phyloP scores from a whole-genome alignment of 2,797 vertebrate genomes.

The Garrulus glandarius region DNA sequence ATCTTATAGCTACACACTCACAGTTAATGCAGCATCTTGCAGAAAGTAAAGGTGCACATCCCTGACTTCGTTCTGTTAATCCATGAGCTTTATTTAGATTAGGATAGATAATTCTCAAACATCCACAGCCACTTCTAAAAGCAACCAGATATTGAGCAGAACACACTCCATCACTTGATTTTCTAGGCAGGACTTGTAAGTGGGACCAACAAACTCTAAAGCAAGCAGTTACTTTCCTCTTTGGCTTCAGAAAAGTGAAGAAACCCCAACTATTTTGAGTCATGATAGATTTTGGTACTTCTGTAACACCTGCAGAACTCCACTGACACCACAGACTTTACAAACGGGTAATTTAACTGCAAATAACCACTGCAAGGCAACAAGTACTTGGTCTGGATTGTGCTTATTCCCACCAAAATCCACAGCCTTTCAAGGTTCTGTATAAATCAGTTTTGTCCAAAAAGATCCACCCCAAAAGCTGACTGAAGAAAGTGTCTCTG shows the following conservation, averaged over 20 bases:
- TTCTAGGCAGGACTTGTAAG: not conserved
- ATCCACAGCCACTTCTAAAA: not conserved
- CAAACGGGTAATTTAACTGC: not conserved
- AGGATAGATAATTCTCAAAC: not conserved
- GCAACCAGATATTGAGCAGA: not conserved
- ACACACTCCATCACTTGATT: not conserved
- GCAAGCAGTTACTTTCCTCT: not conserved
- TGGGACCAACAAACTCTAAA: not conserved
- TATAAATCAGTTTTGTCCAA: slow-evolving; percentile 5
- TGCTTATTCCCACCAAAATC: not conserved
- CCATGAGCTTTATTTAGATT: not conserved
- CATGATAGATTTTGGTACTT: not conserved
- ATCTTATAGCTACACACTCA: not conserved
- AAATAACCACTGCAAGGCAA: not conserved
- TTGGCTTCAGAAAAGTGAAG: not conserved
- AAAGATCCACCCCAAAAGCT: not conserved
- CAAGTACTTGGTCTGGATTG: not conserved
- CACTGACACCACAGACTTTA: not conserved
- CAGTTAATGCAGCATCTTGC: not conserved
- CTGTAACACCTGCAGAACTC: not conserved
- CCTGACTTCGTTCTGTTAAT: not conserved
- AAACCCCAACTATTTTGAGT: accelerated
- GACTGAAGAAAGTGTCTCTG: not conserved
- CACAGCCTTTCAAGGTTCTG: slow-evolving; percentile 11
- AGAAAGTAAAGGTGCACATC: not conserved